Base-by-base conservation (phyloP, 2,888 invertebrate genomes). In the Orthosia gothica region DNA sequence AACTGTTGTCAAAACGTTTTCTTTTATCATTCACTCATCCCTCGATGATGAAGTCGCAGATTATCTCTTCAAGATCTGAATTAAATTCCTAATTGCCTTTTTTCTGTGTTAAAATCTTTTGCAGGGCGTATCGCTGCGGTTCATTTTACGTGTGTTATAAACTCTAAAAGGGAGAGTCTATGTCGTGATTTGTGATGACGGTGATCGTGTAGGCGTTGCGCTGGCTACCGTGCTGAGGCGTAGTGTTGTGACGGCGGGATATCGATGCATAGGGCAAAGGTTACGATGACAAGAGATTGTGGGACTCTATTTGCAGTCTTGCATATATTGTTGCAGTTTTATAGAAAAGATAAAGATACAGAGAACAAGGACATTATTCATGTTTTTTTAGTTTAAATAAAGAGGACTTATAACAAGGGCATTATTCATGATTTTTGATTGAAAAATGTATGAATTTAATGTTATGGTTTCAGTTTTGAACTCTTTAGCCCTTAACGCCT, bases 101-200 rank as follows among this genome's bases (percentile, higher is more conserved):
- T 67, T 63, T n/a, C 50, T 50, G 9, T 65, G 59, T 71, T 78
- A 20, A 82, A 82, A 83, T 65, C 50, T 59, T 85, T 86, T 74
- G 86, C 81, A 68, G 20, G 9, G 75, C 74, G 73, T 84, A 67
- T 68, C 78, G 81, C 86, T 85, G 87, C 79, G 87, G 89, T 89
- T 83, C 68, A 85, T 90, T 93, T 93, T 92, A 94, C 91, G 92
- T 91, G 76, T 86, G 89, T 87, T 91, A 91, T 93, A 92, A 93
- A 93, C 92, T 90, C 89, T 89, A 92, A 93, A 94, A 93, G 91
- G 90, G 89, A 92, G 92, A 91, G 90, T 92, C 91, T 90, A 90
- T 91, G 90, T 85, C 81, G 91, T 94, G 94, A 95, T 95, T 95
- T 95, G 95, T 95, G 92, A 92, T 90, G 92, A 90, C 90, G 89